phyloP scores from a whole-genome alignment of 2,797 vertebrate genomes.

The Zalophus californianus region DNA sequence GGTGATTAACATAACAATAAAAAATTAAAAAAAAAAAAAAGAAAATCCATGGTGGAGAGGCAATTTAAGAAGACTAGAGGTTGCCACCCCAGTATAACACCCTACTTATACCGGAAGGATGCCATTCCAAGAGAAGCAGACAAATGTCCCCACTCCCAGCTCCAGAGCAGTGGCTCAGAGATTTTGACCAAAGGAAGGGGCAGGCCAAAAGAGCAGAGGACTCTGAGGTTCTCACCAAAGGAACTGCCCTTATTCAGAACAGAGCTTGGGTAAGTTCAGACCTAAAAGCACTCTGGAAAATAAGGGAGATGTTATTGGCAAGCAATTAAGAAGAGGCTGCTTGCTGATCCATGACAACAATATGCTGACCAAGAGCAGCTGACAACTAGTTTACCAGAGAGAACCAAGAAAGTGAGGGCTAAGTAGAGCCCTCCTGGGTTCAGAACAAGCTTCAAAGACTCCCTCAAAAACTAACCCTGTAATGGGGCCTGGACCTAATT shows the following conservation, averaged over 20 bases:
- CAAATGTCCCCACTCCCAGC: neutral
- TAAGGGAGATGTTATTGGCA: neutral
- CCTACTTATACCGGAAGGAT: neutral
- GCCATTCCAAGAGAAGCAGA: neutral
- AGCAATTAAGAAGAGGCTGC: neutral
- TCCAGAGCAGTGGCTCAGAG: neutral
- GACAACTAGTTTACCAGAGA: neutral
- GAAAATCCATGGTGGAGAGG: too few relatives aligned
- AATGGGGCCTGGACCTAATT: neutral
- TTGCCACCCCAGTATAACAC: neutral
- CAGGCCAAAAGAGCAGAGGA: neutral
- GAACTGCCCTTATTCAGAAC: neutral
- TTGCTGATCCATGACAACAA: neutral
- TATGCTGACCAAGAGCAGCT: neutral
- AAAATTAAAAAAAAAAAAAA: too few relatives aligned
- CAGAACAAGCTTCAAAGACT: neutral
- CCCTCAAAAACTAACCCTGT: neutral
- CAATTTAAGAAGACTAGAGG: neutral
- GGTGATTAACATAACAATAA: too few relatives aligned
- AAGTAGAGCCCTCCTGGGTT: neutral
- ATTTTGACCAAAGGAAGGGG: neutral
- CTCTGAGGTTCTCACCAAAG: neutral
- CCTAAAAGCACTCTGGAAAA: neutral
- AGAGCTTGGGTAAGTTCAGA: neutral
- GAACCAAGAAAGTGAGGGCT: neutral